Evolutionary conservation across 2,113 vertebrate genomes (phyloP).

Genomic region (Lamprotornis superbus): DNA sequence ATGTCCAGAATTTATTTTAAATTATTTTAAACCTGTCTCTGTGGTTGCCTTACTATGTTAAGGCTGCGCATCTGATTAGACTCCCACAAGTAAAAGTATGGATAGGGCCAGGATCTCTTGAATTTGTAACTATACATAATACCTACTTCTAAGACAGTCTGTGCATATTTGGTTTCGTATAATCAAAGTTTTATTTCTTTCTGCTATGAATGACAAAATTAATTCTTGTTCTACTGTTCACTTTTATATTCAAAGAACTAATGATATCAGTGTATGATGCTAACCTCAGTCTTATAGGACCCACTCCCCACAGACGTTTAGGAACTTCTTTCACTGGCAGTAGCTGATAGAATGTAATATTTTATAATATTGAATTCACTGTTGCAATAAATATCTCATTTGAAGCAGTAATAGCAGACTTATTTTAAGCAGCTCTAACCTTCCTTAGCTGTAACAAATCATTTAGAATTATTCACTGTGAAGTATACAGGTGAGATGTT

Average conservation of each 20-base stretch:
- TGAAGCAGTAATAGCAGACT: neutral
- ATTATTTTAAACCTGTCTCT: neutral
- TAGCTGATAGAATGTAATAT: neutral
- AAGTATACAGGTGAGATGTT: constrained; percentile 44
- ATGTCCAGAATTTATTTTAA: neutral
- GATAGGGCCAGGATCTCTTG: neutral
- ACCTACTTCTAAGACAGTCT: neutral
- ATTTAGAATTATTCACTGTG: constrained; percentile 13
- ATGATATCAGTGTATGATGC: neutral
- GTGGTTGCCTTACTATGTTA: neutral
- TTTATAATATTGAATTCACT: neutral
- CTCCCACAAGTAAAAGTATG: neutral
- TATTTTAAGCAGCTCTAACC: constrained; percentile 12
- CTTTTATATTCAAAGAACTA: neutral
- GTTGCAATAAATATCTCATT: constrained; percentile 6
- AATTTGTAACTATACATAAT: neutral
- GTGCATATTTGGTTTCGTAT: neutral
- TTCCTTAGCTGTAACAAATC: constrained; percentile 9
- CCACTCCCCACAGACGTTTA: neutral
- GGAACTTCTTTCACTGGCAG: neutral
- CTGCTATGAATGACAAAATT: neutral
- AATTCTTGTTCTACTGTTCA: neutral
- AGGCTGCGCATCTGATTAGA: neutral
- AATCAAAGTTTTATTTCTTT: neutral
- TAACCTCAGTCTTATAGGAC: neutral